A percentile compares a stretch with the other conserved stretches of the same genome.
phyloP scores from a whole-genome alignment of 2,888 invertebrate genomes.

The Malthinus flaveolus region DNA sequence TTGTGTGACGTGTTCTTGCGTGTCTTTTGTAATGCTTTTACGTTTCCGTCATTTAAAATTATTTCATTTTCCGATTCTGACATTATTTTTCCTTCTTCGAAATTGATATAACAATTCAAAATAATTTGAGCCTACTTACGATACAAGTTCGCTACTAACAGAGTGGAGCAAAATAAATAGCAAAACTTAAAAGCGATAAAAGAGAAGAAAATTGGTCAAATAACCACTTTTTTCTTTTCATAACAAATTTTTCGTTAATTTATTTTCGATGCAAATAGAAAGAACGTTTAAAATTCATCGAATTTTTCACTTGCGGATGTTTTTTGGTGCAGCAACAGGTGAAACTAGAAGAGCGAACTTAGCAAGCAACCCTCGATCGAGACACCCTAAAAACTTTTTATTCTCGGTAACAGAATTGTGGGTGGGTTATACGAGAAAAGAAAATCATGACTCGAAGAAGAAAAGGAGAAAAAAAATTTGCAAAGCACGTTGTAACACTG shows the following conservation, averaged over 20 bases:
- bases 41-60: too few species aligned
- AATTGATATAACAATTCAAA: too few species aligned
- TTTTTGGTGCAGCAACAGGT: slow-evolving; percentile 45
- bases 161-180: too few species aligned
- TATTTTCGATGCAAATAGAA: slow-evolving; percentile 34
- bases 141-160: too few species aligned
- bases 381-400: slow-evolving; percentile 38
- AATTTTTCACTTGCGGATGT: slow-evolving; percentile 46
- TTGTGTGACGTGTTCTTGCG: too few species aligned
- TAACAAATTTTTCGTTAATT: slow-evolving; percentile 10
- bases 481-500: slow-evolving; percentile 49
- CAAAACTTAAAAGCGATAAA: too few species aligned
- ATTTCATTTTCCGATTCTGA: too few species aligned
- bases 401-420: slow-evolving; percentile 33
- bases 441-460: slow-evolving; percentile 28
- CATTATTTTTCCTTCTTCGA: too few species aligned
- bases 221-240: not conserved
- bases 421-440: slow-evolving; percentile 26
- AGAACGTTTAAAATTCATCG: slow-evolving; percentile 50
- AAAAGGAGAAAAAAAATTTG: slow-evolving; percentile 50
- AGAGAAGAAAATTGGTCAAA: too few species aligned
- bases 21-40: too few species aligned
- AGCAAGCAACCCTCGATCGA: slow-evolving; percentile 32
- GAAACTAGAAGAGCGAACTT: slow-evolving; percentile 36
- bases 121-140: too few species aligned